Evolutionary conservation across 2,888 invertebrate genomes (phyloP).

Genomic region (Hypomecis atomaria): DNA sequence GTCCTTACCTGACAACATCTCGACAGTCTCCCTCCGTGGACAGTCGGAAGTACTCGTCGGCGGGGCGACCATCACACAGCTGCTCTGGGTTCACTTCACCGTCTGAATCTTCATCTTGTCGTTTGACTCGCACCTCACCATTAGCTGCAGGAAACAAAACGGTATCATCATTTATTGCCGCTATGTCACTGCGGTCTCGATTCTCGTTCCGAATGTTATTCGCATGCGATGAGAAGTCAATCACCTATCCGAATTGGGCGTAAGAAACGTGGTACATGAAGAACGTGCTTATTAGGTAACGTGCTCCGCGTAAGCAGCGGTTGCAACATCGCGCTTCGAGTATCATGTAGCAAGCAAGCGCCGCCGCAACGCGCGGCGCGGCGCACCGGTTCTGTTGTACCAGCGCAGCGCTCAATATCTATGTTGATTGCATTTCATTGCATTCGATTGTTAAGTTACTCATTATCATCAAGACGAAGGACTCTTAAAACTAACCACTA

Average conservation of each 20-base stretch:
- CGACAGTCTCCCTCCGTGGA: slow-evolving; percentile 94
- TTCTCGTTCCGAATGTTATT: slow-evolving; percentile 31
- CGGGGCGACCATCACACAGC: slow-evolving; percentile 94
- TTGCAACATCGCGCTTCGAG: slow-evolving; percentile 71
- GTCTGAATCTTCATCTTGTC: slow-evolving; percentile 88
- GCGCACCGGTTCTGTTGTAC: slow-evolving; percentile 60
- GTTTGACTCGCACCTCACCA: slow-evolving; percentile 80
- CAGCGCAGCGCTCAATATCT: slow-evolving; percentile 42
- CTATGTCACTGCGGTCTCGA: slow-evolving; percentile 26
- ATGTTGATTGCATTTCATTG: slow-evolving; percentile 45
- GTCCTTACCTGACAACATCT: slow-evolving; percentile 94
- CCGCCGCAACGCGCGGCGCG: no score
- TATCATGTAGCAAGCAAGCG: slow-evolving; percentile 61
- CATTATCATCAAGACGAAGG: not conserved
- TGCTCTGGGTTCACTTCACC: slow-evolving; percentile 90
- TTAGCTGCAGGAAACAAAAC: slow-evolving; percentile 65
- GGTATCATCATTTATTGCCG: slow-evolving; percentile 25
- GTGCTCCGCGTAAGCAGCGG: slow-evolving; percentile 69
- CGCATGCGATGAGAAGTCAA: slow-evolving; percentile 36
- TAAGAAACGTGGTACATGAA: slow-evolving; percentile 41
- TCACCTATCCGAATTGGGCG: slow-evolving; percentile 34
- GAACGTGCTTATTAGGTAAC: slow-evolving; percentile 74
- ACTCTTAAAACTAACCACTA: not conserved
- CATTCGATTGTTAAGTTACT: slow-evolving; percentile 7
- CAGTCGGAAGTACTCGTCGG: slow-evolving; percentile 96